Percentiles rank a stretch among this genome's conserved stretches.
These are phyloP conservation scores for Agriopis leucophaearia DNA, from an alignment of 2,888 invertebrate genomes.

Conservation along the genomic window DNA sequence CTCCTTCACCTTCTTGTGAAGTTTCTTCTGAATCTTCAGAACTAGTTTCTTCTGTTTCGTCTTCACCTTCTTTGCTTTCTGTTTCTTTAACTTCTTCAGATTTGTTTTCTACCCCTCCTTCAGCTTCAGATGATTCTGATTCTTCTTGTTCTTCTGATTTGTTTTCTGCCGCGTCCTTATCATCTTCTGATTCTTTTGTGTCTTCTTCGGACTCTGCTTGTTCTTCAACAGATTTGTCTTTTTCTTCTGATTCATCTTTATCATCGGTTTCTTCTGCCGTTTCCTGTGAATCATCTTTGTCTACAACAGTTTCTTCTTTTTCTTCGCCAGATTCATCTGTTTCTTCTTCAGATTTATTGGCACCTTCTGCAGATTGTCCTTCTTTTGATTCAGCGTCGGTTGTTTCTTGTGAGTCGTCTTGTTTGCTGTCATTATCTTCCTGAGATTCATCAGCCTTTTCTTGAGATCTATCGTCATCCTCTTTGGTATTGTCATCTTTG, in stretches of 20 bases:
- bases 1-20: constrained; percentile 60
- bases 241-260: constrained; percentile 59
- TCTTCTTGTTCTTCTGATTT: constrained; percentile 44
- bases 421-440: constrained; percentile 57
- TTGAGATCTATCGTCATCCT: constrained; percentile 57
- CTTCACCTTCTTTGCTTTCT: constrained; percentile 51
- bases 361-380: constrained; percentile 64
- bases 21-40: constrained; percentile 53
- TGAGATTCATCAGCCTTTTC: constrained; percentile 61
- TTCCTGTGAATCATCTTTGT: constrained; percentile 56
- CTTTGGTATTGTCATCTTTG: constrained; percentile 61
- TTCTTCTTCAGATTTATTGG: constrained; percentile 66
- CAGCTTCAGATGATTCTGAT: constrained; percentile 56
- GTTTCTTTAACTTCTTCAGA: constrained; percentile 60
- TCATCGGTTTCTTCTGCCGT: constrained; percentile 51
- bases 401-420: constrained; percentile 58
- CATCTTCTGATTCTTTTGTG: constrained; percentile 47
- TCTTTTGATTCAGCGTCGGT: constrained; percentile 60
- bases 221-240: constrained; percentile 57
- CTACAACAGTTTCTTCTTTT: constrained; percentile 65
- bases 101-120: constrained; percentile 52
- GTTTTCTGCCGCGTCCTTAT: constrained; percentile 16
- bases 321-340: constrained; percentile 65
- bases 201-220: constrained; percentile 50
- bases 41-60: constrained; percentile 57